Conservation (phyloP, 2,113 vertebrate species). For the Brevimyrus niger region DNA sequence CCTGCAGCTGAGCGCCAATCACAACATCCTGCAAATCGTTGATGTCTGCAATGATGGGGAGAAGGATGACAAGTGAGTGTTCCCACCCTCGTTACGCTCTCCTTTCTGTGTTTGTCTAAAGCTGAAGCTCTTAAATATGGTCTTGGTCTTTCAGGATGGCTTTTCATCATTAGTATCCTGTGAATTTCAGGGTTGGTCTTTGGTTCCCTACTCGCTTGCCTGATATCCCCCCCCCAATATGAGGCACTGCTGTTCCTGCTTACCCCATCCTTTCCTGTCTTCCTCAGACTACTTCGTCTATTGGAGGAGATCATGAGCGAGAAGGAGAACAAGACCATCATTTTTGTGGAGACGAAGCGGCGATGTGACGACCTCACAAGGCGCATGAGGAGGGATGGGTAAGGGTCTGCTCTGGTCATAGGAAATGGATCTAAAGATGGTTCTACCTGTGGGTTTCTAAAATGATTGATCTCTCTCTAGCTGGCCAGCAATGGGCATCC, state of each 20-base stretch:
- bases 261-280: neutral
- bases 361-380: constrained; percentile 95
- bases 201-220: neutral
- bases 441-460: neutral
- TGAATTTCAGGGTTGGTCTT: neutral
- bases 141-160: neutral
- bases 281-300: constrained; percentile 78
- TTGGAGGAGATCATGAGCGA: constrained; percentile 99
- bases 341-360: constrained; percentile 96
- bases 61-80: constrained; percentile 93
- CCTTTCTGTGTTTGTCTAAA: neutral
- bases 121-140: neutral
- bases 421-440: neutral
- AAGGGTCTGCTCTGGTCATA: constrained; percentile 30
- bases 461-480: constrained; percentile 12
- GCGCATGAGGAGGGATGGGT: constrained; percentile 96
- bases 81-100: neutral
- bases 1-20: constrained; percentile 91
- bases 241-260: neutral
- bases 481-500: constrained; percentile 98
- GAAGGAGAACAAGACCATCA: constrained; percentile 98
- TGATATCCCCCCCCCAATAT: neutral
- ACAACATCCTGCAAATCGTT: constrained; percentile 98
- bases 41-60: constrained; percentile 96
- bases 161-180: neutral